phyloP scores from a whole-genome alignment of 2,888 invertebrate species.

The Theretra japonica region DNA sequence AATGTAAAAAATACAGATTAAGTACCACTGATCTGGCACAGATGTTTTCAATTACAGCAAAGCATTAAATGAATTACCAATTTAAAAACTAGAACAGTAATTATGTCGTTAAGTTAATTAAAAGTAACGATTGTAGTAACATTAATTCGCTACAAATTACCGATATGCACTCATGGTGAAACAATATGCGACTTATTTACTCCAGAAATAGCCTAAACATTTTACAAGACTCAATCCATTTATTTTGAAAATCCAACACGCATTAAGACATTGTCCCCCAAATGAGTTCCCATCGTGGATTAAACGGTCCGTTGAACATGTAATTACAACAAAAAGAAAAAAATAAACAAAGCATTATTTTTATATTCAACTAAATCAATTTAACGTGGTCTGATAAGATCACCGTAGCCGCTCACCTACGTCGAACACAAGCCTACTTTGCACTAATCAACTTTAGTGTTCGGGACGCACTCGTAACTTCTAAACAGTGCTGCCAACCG shows the following conservation, averaged over 20 bases:
- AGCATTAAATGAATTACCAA: too few relatives aligned
- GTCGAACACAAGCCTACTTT: conserved; percentile 61
- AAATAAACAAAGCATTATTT: conserved; percentile 52
- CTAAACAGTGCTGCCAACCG: conserved; percentile 63
- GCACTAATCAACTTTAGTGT: conserved; percentile 69
- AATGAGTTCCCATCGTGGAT: conserved; percentile 32
- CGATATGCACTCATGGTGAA: too few relatives aligned
- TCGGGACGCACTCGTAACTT: conserved; percentile 70
- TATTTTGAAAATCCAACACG: conserved; percentile 33
- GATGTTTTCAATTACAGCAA: too few relatives aligned
- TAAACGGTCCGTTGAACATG: conserved; percentile 45
- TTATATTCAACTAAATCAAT: conserved; percentile 59
- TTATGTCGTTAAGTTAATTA: too few relatives aligned
- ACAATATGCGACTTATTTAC: too few relatives aligned
- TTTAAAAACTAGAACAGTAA: too few relatives aligned
- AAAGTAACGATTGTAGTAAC: too few relatives aligned
- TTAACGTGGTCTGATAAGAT: conserved; percentile 64
- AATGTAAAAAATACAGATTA: too few relatives aligned
- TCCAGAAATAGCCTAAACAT: background rate
- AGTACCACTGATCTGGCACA: too few relatives aligned
- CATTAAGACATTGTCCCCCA: conserved; percentile 38
- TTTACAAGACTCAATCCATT: background rate
- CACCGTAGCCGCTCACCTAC: conserved; percentile 58
- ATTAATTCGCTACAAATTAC: too few relatives aligned
- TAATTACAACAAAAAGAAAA: conserved; percentile 53